Percentiles rank a stretch among this genome's conserved stretches.
Conservation (phyloP, 1,140 invertebrate genomes). For the Protaetia brevitarsis region DNA sequence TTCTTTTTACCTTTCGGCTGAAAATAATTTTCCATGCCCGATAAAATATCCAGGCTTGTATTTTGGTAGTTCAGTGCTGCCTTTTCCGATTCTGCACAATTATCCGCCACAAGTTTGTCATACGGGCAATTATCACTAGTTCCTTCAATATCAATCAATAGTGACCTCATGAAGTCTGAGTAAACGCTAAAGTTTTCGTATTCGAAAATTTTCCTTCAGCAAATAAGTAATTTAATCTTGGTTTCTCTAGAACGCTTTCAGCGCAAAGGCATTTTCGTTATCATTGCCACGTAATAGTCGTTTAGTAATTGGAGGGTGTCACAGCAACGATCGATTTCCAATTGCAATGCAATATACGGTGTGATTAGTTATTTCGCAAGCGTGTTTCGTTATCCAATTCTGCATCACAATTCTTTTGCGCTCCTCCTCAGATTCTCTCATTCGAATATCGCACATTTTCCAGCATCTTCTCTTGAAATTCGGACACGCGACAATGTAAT, state of each 20-base stretch:
- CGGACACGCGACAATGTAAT: slow-evolving; percentile 47
- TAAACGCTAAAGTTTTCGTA: neutral
- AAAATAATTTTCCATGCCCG: slow-evolving; percentile 10
- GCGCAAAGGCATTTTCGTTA: slow-evolving; percentile 39
- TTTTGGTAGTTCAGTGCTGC: neutral
- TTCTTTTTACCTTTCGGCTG: slow-evolving; percentile 18
- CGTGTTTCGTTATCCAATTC: slow-evolving; percentile 53
- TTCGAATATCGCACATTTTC: slow-evolving; percentile 56
- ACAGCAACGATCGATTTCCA: slow-evolving; percentile 55
- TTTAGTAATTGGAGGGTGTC: slow-evolving; percentile 54
- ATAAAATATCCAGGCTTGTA: neutral
- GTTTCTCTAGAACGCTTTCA: slow-evolving; percentile 1
- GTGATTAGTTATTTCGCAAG: slow-evolving; percentile 53
- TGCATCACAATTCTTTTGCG: slow-evolving; percentile 50
- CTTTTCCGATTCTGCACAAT: neutral
- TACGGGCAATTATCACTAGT: neutral
- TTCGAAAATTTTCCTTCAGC: slow-evolving; percentile 1
- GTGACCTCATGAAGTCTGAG: neutral
- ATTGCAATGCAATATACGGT: slow-evolving; percentile 55
- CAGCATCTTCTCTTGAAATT: slow-evolving; percentile 47
- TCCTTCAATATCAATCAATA: neutral
- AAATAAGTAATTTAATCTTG: neutral
- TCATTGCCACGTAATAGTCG: slow-evolving; percentile 56
- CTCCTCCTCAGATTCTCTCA: slow-evolving; percentile 52
- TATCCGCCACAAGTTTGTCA: neutral